A percentile compares a stretch with the other conserved stretches of the same genome.
phyloP scores from a whole-genome alignment of 2,113 vertebrate species.

The Osmerus mordax region DNA sequence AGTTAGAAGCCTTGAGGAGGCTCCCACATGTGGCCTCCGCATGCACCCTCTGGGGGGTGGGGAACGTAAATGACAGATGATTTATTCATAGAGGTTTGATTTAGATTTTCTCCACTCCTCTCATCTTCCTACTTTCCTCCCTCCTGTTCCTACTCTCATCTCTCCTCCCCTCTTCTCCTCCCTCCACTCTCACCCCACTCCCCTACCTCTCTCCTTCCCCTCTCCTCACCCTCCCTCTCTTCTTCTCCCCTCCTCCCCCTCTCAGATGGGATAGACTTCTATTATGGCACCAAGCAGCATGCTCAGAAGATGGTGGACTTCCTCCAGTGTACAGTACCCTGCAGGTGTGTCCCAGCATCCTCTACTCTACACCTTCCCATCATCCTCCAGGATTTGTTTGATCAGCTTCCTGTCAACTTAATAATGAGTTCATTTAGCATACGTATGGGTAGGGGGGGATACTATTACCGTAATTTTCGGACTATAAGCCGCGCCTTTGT shows the following conservation, averaged over 20 bases:
- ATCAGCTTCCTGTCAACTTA: no score
- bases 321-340: slow-evolving; percentile 91
- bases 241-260: slow-evolving; percentile 23
- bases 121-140: no score
- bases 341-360: slow-evolving; percentile 72
- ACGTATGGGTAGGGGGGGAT: no score
- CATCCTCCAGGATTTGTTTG: not conserved
- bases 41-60: slow-evolving; percentile 21
- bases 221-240: no score
- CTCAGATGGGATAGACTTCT: slow-evolving; percentile 96
- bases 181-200: no score
- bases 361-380: no score
- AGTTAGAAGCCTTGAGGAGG: slow-evolving; percentile 45
- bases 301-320: slow-evolving; percentile 98
- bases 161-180: no score
- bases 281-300: slow-evolving; percentile 90
- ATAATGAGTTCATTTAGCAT: no score
- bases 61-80: not conserved
- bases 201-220: no score
- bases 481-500: no score
- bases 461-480: no score
- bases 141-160: no score
- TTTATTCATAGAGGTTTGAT: slow-evolving; percentile 25
- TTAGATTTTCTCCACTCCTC: not conserved
- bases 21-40: slow-evolving; percentile 58